Evolutionary conservation across 2,888 invertebrate genomes (phyloP).

Genomic region (Pomacea canaliculata): DNA sequence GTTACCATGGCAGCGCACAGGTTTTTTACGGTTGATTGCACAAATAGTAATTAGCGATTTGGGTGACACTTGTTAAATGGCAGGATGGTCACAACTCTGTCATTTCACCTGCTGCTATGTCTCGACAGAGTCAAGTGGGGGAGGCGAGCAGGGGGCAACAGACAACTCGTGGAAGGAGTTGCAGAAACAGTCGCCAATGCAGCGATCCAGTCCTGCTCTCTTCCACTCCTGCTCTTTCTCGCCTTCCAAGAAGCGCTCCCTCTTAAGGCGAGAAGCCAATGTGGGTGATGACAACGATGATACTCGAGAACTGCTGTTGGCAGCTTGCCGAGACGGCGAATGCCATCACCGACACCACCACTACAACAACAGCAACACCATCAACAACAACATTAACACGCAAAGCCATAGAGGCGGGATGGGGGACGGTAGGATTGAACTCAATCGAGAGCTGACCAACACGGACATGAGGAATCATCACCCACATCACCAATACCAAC

Average conservation of each 20-base stretch:
- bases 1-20: no score
- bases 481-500: background rate
- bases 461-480: background rate
- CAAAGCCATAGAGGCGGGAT: background rate
- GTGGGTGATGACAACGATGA: constrained; percentile 73
- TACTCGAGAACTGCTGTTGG: constrained; percentile 81
- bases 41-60: no score
- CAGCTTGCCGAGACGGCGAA: constrained; percentile 32
- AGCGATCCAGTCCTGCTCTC: constrained; percentile 47
- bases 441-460: background rate
- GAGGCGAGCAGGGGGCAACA: background rate
- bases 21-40: no score
- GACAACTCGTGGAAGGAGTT: constrained; percentile 4
- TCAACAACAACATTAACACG: constrained; percentile 15
- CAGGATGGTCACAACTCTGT: no score
- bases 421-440: background rate
- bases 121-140: background rate
- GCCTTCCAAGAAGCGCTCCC: constrained; percentile 77
- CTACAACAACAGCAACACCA: constrained; percentile 16
- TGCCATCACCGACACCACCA: constrained; percentile 20
- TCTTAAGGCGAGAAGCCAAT: constrained; percentile 79
- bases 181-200: constrained; percentile 33
- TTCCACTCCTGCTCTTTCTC: constrained; percentile 38
- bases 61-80: no score
- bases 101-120: no score